Percentiles rank a stretch among this genome's conserved stretches.
Conservation (phyloP, 2,797 vertebrate species). For the Chromobotia macracanthus region DNA sequence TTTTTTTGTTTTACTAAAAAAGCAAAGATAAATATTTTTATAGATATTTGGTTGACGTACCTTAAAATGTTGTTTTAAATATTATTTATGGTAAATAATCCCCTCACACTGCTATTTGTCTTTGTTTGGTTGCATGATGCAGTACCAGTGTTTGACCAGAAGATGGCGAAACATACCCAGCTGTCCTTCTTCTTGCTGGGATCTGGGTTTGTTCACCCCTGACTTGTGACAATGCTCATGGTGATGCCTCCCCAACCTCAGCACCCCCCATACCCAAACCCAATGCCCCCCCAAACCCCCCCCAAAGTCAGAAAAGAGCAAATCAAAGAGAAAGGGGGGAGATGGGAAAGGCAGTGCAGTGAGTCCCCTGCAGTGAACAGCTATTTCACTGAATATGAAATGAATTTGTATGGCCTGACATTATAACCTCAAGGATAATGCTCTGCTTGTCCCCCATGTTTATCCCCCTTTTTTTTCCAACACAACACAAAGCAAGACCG, state of each 20-base stretch:
- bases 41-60: too few species aligned
- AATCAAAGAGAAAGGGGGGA: conserved; percentile 81
- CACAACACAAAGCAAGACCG: conserved; percentile 62
- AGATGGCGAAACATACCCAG: conserved; percentile 79
- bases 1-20: not conserved
- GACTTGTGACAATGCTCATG: conserved; percentile 74
- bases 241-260: conserved; percentile 71
- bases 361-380: conserved; percentile 79
- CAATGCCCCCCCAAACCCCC: conserved; percentile 31
- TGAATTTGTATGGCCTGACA: conserved; percentile 81
- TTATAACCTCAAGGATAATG: conserved; percentile 78
- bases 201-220: conserved; percentile 75
- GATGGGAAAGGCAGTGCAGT: conserved; percentile 75
- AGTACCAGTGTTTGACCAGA: conserved; percentile 69
- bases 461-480: conserved; percentile 55
- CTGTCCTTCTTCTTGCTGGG: conserved; percentile 63
- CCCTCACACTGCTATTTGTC: not conserved
- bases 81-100: not conserved
- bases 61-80: too few species aligned
- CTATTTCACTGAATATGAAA: conserved; percentile 82
- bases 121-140: conserved; percentile 36
- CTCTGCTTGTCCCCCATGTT: conserved; percentile 60
- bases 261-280: conserved; percentile 25
- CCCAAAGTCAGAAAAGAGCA: conserved; percentile 75
- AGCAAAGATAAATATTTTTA: too few species aligned